Percentiles rank a stretch among this genome's conserved stretches.
phyloP scores from a whole-genome alignment of 2,797 vertebrate genomes.

The Pseudochirops cupreus region DNA sequence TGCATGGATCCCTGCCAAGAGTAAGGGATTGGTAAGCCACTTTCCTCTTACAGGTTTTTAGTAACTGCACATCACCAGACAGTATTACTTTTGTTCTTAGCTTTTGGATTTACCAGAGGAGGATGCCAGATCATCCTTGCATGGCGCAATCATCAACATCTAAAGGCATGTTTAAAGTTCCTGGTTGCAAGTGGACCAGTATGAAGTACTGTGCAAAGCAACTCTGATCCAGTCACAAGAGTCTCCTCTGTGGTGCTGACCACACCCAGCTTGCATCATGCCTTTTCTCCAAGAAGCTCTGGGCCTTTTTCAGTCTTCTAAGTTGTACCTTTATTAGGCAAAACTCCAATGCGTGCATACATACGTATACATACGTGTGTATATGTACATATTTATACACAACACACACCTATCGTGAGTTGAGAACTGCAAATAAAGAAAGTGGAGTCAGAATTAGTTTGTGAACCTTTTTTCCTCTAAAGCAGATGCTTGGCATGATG shows the following conservation, averaged over 20 bases:
- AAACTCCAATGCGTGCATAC: background rate
- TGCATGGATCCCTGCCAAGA: conserved; percentile 38
- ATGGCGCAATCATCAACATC: conserved; percentile 10
- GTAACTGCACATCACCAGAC: background rate
- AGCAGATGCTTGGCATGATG: background rate
- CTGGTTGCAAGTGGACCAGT: background rate
- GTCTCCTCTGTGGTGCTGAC: background rate
- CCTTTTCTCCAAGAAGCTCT: conserved; percentile 37
- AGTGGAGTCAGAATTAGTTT: background rate
- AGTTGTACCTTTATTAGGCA: conserved; percentile 21
- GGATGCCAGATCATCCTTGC: conserved; percentile 26
- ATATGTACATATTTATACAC: background rate
- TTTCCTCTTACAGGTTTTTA: conserved; percentile 43
- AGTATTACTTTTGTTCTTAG: conserved; percentile 42
- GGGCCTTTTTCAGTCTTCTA: conserved; percentile 13
- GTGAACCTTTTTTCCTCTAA: background rate
- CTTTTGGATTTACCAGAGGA: conserved; percentile 24
- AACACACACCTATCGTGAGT: background rate
- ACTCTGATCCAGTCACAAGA: background rate
- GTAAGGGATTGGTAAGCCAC: background rate
- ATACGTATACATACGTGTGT: background rate
- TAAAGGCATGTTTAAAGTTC: background rate
- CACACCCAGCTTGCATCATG: background rate
- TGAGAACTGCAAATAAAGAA: background rate
- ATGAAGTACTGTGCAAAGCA: background rate